Conservation (phyloP, 2,888 invertebrate genomes). For the Lasioglossum calceatum region DNA sequence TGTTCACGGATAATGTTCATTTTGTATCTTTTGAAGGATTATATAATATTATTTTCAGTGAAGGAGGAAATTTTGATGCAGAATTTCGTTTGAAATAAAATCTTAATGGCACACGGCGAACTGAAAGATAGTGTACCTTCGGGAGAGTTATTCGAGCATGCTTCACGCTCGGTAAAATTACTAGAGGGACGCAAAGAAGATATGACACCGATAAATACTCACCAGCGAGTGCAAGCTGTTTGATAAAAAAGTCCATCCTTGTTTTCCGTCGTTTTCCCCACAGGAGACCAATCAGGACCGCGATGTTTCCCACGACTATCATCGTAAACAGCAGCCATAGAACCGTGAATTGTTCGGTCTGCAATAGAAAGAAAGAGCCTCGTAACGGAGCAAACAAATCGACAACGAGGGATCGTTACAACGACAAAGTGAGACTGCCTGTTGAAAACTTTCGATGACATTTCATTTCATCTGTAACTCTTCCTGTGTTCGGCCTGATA, state of each 20-base stretch:
- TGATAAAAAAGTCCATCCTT: constrained; percentile 98
- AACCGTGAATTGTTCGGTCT: constrained; percentile 95
- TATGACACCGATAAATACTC: constrained; percentile 75
- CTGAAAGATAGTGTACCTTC: neutral
- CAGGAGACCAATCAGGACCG: constrained; percentile 93
- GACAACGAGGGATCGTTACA: neutral
- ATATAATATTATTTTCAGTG: no score
- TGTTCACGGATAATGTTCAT: neutral
- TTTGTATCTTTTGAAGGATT: no score
- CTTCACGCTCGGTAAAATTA: neutral
- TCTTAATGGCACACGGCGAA: neutral
- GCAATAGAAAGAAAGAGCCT: constrained; percentile 80
- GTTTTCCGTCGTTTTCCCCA: constrained; percentile 94
- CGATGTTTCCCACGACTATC: constrained; percentile 94
- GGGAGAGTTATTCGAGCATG: neutral
- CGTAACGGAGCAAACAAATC: neutral
- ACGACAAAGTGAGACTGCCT: neutral
- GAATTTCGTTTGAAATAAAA: neutral
- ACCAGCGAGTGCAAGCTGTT: constrained; percentile 97
- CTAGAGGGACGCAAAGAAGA: neutral
- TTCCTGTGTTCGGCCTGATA: neutral
- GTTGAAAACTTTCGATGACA: neutral
- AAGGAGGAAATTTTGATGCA: no score
- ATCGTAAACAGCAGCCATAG: constrained; percentile 93
- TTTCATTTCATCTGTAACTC: neutral